phyloP scores from a whole-genome alignment of 2,888 invertebrate species.

The Caenorhabditis uteleia region DNA sequence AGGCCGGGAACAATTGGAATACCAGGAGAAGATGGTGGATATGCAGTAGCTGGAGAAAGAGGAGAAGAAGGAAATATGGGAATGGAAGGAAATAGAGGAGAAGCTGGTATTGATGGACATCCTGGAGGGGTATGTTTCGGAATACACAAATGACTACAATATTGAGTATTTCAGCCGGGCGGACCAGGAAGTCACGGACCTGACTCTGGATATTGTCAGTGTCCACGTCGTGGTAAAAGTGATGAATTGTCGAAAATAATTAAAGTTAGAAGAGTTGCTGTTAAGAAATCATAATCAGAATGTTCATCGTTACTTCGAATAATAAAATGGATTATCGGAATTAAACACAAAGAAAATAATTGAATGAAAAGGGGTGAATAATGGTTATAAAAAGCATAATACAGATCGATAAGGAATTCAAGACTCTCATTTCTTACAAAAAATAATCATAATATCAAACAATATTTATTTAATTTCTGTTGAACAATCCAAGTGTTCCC shows the following conservation, averaged over 20 bases:
- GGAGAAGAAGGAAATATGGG: conserved; percentile 15
- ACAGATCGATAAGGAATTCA: no score
- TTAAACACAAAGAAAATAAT: no score
- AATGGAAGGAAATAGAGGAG: conserved; percentile 16
- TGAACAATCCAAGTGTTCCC: conserved; percentile 53
- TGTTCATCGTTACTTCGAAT: no score
- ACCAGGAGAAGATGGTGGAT: conserved; percentile 22
- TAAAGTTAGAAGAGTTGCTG: no score
- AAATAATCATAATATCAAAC: no score
- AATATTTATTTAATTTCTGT: conserved; percentile 44
- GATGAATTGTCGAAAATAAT: conserved; percentile 29
- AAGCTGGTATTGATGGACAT: conserved; percentile 23
- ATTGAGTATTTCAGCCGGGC: conserved; percentile 16
- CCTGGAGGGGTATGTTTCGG: conserved; percentile 18
- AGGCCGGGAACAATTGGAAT: conserved; percentile 15
- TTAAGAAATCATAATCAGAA: no score
- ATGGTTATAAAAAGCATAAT: no score
- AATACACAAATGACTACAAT: background rate
- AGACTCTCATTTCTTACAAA: no score
- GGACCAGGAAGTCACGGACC: conserved; percentile 16
- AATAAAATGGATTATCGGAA: no score
- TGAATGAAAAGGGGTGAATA: no score
- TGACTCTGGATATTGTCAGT: conserved; percentile 33
- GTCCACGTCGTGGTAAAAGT: conserved; percentile 22
- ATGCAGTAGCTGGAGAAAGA: conserved; percentile 12